phyloP scores from a whole-genome alignment of 2,888 invertebrate genomes.

The Leptinotarsa rubiginosa region DNA sequence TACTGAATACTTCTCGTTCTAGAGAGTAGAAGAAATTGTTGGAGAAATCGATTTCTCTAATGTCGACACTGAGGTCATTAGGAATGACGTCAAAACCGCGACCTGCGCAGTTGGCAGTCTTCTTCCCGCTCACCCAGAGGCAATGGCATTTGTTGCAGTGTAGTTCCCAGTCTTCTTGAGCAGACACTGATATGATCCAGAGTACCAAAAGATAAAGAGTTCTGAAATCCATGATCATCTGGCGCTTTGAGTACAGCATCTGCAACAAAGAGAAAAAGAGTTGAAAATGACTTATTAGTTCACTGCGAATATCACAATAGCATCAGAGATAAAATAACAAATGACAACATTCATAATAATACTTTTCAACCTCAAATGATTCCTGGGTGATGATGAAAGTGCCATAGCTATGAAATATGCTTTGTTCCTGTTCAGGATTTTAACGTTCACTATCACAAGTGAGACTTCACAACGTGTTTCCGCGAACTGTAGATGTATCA shows the following conservation, averaged over 20 bases:
- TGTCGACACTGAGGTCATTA: conserved; percentile 76
- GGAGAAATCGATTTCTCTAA: conserved; percentile 79
- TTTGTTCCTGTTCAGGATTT: neutral
- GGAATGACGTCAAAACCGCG: conserved; percentile 75
- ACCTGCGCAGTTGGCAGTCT: conserved; percentile 81
- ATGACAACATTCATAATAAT: too few relatives aligned
- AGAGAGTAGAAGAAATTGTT: conserved; percentile 77
- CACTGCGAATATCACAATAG: neutral
- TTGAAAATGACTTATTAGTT: neutral
- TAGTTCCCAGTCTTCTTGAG: conserved; percentile 72
- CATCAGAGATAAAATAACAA: too few relatives aligned
- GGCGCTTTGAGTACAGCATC: conserved; percentile 13
- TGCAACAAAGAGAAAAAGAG: neutral
- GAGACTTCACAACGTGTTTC: too few relatives aligned
- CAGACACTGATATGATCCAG: conserved; percentile 54
- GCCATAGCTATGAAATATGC: neutral
- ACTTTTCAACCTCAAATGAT: neutral
- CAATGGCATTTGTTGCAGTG: conserved; percentile 77
- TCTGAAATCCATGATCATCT: conserved; percentile 42
- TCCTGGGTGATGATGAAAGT: neutral
- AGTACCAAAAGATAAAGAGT: conserved; percentile 37
- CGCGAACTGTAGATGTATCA: too few relatives aligned
- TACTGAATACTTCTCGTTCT: conserved; percentile 75
- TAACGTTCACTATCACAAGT: too few relatives aligned
- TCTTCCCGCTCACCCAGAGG: conserved; percentile 87